Evolutionary conservation across 2,888 invertebrate species (phyloP).

Genomic region (Meghimatium bilineatum): DNA sequence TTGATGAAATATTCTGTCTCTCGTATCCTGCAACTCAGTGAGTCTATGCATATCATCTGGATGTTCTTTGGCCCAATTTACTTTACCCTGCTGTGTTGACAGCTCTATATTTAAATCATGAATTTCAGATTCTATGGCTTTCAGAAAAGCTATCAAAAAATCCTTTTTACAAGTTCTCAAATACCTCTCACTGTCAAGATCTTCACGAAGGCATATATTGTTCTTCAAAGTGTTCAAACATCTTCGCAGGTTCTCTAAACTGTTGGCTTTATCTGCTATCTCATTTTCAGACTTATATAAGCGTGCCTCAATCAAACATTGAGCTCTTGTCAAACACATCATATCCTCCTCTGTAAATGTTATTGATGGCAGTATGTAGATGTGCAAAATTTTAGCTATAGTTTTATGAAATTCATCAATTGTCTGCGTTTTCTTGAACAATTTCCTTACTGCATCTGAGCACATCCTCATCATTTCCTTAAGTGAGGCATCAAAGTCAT

Average conservation of each 20-base stretch:
- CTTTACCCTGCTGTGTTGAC: constrained; percentile 45
- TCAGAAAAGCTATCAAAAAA: constrained; percentile 34
- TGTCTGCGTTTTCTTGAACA: background rate
- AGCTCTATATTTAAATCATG: constrained; percentile 33
- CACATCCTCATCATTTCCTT: constrained; percentile 47
- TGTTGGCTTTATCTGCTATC: constrained; percentile 24
- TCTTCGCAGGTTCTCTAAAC: constrained; percentile 8
- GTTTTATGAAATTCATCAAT: constrained; percentile 14
- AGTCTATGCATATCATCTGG: background rate
- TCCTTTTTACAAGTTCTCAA: constrained; percentile 35
- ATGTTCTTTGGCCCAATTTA: constrained; percentile 43
- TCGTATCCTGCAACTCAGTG: constrained; percentile 4
- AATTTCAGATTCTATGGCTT: constrained; percentile 23
- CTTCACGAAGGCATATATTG: constrained; percentile 27
- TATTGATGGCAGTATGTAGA: constrained; percentile 45
- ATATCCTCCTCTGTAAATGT: constrained; percentile 29
- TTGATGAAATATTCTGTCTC: constrained; percentile 9
- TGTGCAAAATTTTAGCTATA: constrained; percentile 41
- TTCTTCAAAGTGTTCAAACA: constrained; percentile 29
- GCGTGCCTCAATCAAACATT: constrained; percentile 36
- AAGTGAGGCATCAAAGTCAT: constrained; percentile 42
- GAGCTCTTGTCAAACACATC: constrained; percentile 26
- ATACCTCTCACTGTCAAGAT: constrained; percentile 41
- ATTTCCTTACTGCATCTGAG: constrained; percentile 11
- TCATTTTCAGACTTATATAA: constrained; percentile 30